Percentiles rank a stretch among this genome's conserved stretches.
These are phyloP conservation scores for Cerastoderma edule DNA, from an alignment of 2,888 invertebrate species.

Conservation along the genomic window DNA sequence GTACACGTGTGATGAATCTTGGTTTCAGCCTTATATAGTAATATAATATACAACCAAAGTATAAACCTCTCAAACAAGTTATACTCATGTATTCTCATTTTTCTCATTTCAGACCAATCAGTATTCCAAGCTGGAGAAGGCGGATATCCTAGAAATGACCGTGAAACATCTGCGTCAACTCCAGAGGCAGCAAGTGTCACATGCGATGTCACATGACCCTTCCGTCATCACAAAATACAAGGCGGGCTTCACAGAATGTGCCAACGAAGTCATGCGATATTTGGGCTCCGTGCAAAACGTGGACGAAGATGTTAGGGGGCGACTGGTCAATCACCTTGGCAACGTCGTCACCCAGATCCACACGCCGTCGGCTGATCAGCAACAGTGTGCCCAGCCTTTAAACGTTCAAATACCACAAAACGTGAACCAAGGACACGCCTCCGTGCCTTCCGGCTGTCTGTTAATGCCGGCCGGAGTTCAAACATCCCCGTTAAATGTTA, in stretches of 20 bases:
- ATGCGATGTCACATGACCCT: slow-evolving; percentile 66
- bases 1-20: no score
- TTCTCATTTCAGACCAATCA: slow-evolving; percentile 77
- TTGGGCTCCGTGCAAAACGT: slow-evolving; percentile 74
- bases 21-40: no score
- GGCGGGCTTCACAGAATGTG: slow-evolving; percentile 80
- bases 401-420: slow-evolving; percentile 70
- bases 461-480: slow-evolving; percentile 57
- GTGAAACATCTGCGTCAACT: slow-evolving; percentile 79
- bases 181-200: slow-evolving; percentile 74
- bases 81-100: no score
- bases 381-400: slow-evolving; percentile 60
- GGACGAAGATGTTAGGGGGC: slow-evolving; percentile 70
- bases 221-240: slow-evolving; percentile 74
- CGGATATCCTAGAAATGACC: slow-evolving; percentile 83
- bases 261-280: slow-evolving; percentile 79
- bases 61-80: no score
- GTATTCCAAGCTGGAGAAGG: slow-evolving; percentile 82
- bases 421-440: slow-evolving; percentile 41
- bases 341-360: slow-evolving; percentile 66
- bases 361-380: slow-evolving; percentile 23
- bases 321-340: slow-evolving; percentile 77
- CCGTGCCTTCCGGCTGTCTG: slow-evolving; percentile 51
- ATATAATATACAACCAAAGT: no score
- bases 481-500: slow-evolving; percentile 47